Percentiles rank a stretch among this genome's conserved stretches.
Conservation (phyloP, 2,888 invertebrate species). For the Eupelmus urozonus region DNA sequence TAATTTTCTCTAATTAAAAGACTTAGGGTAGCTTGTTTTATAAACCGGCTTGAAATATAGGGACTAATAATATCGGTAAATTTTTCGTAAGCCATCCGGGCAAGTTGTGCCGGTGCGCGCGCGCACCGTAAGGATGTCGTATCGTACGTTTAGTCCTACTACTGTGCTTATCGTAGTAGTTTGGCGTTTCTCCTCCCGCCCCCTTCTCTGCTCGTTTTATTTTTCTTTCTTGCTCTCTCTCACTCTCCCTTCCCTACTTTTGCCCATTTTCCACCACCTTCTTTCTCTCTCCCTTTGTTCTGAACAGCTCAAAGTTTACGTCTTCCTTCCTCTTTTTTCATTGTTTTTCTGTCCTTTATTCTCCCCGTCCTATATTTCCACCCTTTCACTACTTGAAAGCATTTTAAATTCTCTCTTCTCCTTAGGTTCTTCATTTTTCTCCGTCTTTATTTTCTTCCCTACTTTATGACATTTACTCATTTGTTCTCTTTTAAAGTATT, state of each 20-base stretch:
- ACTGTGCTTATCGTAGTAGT: constrained; percentile 56
- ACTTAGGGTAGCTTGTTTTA: background rate
- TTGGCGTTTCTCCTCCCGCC: constrained; percentile 23
- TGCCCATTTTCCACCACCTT: background rate
- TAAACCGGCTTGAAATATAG: background rate
- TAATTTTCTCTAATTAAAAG: background rate
- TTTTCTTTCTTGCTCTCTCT: constrained; percentile 22
- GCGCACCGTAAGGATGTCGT: constrained; percentile 38
- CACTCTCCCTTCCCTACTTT: constrained; percentile 8
- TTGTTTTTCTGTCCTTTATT: constrained; percentile 57
- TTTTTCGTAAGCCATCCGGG: constrained; percentile 39
- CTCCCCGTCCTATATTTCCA: constrained; percentile 43
- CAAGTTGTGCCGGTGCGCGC: constrained; percentile 38
- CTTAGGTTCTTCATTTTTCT: constrained; percentile 47
- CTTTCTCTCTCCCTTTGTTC: constrained; percentile 45
- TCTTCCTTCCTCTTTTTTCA: constrained; percentile 52
- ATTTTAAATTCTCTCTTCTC: constrained; percentile 52
- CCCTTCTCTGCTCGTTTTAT: constrained; percentile 9
- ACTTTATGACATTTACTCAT: constrained; percentile 31
- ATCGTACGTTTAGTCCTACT: constrained; percentile 57
- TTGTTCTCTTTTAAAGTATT: constrained; percentile 33
- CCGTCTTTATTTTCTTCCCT: constrained; percentile 26
- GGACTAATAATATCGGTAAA: constrained; percentile 43
- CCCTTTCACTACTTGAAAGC: constrained; percentile 50
- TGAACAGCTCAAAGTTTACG: constrained; percentile 54